Percentiles rank a stretch among this genome's conserved stretches.
Evolutionary conservation across 1,140 invertebrate genomes (phyloP).

Genomic region (Neocloeon triangulifer): DNA sequence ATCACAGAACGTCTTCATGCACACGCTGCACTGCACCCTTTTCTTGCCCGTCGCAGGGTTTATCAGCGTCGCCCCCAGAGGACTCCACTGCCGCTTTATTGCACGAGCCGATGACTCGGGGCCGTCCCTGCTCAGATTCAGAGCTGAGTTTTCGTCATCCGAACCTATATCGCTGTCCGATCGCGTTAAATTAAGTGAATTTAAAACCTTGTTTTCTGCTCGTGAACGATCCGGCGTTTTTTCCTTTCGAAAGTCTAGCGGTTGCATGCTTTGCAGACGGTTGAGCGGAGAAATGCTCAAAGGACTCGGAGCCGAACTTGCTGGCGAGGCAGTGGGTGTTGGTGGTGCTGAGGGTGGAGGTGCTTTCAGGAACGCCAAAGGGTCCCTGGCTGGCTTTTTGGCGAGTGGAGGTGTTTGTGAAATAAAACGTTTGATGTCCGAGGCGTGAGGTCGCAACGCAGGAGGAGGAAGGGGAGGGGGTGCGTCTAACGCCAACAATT

Average conservation of each 20-base stretch:
- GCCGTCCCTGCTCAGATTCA: slow-evolving; percentile 35
- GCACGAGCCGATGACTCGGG: slow-evolving; percentile 38
- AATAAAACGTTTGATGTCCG: slow-evolving; percentile 31
- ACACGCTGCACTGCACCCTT: slow-evolving; percentile 93
- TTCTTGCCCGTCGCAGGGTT: slow-evolving; percentile 86
- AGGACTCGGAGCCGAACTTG: slow-evolving; percentile 16
- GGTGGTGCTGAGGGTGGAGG: neutral
- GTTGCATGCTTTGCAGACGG: slow-evolving; percentile 82
- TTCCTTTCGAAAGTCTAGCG: slow-evolving; percentile 73
- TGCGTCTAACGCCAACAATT: slow-evolving; percentile 37
- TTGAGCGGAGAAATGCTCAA: slow-evolving; percentile 54
- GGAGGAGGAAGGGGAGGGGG: slow-evolving; percentile 5
- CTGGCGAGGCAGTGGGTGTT: neutral
- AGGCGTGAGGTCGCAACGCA: slow-evolving; percentile 8
- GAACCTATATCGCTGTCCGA: slow-evolving; percentile 35
- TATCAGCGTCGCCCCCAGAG: slow-evolving; percentile 70
- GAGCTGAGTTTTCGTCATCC: slow-evolving; percentile 30
- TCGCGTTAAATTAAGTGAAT: slow-evolving; percentile 15
- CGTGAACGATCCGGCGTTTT: too few relatives aligned
- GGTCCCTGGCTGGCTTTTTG: too few relatives aligned
- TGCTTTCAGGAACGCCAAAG: too few relatives aligned
- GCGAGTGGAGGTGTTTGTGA: slow-evolving; percentile 16
- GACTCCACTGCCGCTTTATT: slow-evolving; percentile 86
- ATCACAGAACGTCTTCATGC: slow-evolving; percentile 98
- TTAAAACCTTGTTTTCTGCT: neutral